Evolutionary conservation across 1,140 invertebrate genomes (phyloP).

Genomic region (Zophobas morio): DNA sequence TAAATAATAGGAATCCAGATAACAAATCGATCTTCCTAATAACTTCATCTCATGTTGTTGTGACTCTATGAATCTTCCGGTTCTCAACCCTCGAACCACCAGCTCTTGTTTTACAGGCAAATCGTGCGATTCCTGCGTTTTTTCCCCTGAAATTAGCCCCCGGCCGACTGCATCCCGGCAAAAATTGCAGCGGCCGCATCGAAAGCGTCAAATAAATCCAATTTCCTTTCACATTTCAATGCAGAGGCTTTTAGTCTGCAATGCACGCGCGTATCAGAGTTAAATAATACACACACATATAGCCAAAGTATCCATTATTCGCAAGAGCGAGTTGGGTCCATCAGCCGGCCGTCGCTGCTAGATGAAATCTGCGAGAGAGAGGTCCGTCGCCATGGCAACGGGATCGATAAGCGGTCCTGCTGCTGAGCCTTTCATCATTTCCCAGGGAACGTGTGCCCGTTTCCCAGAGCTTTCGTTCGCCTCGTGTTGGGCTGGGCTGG

Average conservation of each 20-base stretch:
- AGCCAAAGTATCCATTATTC: slow-evolving; percentile 48
- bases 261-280: slow-evolving; percentile 36
- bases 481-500: slow-evolving; percentile 53
- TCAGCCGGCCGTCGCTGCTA: slow-evolving; percentile 47
- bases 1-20: no score
- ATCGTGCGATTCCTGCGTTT: no score
- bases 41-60: no score
- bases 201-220: slow-evolving; percentile 39
- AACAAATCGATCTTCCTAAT: no score
- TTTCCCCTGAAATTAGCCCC: no score
- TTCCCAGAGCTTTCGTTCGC: slow-evolving; percentile 55
- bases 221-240: slow-evolving; percentile 36
- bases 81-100: no score
- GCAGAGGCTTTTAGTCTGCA: slow-evolving; percentile 24
- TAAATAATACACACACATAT: slow-evolving; percentile 43
- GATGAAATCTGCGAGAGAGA: slow-evolving; percentile 56
- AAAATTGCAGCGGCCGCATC: slow-evolving; percentile 23
- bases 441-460: slow-evolving; percentile 57
- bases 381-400: slow-evolving; percentile 57
- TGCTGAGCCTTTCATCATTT: slow-evolving; percentile 58
- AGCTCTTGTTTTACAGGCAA: no score
- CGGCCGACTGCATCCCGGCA: not conserved
- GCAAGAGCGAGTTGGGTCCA: slow-evolving; percentile 47
- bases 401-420: slow-evolving; percentile 60
- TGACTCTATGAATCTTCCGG: no score